Base-by-base conservation (phyloP, 2,797 vertebrate genomes). In the Falco berigora region DNA sequence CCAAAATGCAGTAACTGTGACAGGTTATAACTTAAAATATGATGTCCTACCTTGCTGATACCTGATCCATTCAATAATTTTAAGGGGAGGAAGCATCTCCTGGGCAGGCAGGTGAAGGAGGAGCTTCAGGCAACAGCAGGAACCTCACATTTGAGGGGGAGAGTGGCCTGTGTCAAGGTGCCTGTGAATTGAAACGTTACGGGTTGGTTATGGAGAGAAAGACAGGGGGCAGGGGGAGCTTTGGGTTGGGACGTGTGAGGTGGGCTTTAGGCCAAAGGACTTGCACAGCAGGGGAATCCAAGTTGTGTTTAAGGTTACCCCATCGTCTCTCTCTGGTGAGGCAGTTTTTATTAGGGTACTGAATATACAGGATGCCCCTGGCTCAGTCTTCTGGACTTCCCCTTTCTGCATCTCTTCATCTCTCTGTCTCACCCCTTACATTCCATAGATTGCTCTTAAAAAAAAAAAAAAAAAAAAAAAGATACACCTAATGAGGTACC, bases 141-240 rank as follows among this genome's bases (percentile, higher is more conserved):
- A 87, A 42, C 18, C n/a, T 59, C 14, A 58, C 0, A 61, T 75
- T 11, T 68, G 50, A 72, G 23, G 49, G 7, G 18, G 40, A 52
- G 32, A 32, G 36, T n/a, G 22, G 11, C 47, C 38, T 72, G 18
- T 71, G 85, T 27, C 40, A 44, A 74, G 32, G 49, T 88, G 34
- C 44, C 4, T 9, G 19, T 30, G 47, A 18, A 36, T 32, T 62
- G 62, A 87, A 91, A 78, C 2, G 1, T 44, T 59, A 13, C 0
- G 0, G n/a, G 18, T 34, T 78, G 76, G 21, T 78, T 71, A 66
- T n/a, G 27, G 46, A 85, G 71, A 52, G 53, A 18, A 77, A 56
- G 23, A 66, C 9, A 0, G 0, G 8, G 40, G 14, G 15, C 40
- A 0, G 8, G 15, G 12, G 8, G 12, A 74, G 12, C 69, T 84